Evolutionary conservation across 2,113 vertebrate genomes (phyloP), one percentile per base, ranked within the genome.

Genomic region (Copsychus sechellarum): DNA sequence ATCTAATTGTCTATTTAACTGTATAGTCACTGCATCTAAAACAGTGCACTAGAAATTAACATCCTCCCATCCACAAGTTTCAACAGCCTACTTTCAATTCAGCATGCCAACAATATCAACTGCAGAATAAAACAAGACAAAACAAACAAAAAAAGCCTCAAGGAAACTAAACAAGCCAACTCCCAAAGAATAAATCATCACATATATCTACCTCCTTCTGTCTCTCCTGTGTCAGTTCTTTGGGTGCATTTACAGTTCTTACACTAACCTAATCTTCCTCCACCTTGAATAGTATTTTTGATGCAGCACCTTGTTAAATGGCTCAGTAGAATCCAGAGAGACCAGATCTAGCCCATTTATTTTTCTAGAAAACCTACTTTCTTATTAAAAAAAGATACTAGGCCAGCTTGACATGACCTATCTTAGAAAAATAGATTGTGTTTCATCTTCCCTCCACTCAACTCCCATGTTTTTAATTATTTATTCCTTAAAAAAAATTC

Each of bases 321-420:
- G 64, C 56, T 81, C 77, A 86, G 38, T 2, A 73, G 48, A 89
- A 94, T 89, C 94, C 91, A 87, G 53, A 48, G 86, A 94, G 92
- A 95, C 71, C 34, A 86, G 72, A 88, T 86, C 33, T 73, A 90
- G 64, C 65, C 72, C 76, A 66, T 25, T 94, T 84, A 40, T 77
- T 90, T 85, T 89, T 96, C 86, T 60, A 95, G 80, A 95, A 91
- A 91, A 84, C 78, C 92, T 93, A 90, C 56, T 94, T 95, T 91
- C 66, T 92, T 80, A 92, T 57, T 82, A 91, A 81, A 94, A 79
- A 88, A 91, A 93, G 82, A 91, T 95, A 95, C 23, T 89, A 85
- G 91, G 92, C 82, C 91, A 93, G 77, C 79, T 93, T 92, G 83
- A 78, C n/a, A 84, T 45, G 91, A 96, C 89, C 93, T 87, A 14